These are phyloP conservation scores for Cephus rjabovi DNA, from an alignment of 2,888 invertebrate genomes.

Conservation along the genomic window DNA sequence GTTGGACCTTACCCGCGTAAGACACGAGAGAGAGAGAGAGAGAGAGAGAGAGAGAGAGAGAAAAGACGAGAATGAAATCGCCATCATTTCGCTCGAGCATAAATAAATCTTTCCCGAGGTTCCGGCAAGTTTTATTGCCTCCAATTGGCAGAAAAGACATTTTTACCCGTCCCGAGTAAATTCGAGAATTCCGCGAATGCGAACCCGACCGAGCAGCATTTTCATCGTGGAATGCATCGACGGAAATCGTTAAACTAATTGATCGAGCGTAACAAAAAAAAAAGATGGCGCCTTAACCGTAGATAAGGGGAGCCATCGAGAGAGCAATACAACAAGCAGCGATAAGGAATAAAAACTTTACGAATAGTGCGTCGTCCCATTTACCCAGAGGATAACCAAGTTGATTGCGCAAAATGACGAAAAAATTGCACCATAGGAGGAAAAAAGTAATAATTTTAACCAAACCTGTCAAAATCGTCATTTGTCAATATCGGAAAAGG, in stretches of 20 bases:
- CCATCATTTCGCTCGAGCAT: not conserved
- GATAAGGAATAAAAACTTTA: not conserved
- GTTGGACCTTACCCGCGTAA: not conserved
- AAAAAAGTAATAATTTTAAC: too few species aligned
- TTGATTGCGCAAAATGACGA: not conserved
- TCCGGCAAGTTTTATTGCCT: not conserved
- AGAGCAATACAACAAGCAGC: not conserved
- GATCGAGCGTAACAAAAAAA: not conserved
- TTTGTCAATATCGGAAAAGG: not conserved
- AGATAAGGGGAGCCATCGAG: not conserved
- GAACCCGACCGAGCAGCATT: not conserved
- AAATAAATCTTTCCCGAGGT: not conserved
- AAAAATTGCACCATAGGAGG: not conserved
- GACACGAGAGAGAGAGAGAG: not conserved
- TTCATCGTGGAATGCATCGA: not conserved
- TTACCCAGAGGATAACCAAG: not conserved
- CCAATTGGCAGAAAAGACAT: not conserved
- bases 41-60: too few species aligned
- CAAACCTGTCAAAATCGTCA: too few species aligned
- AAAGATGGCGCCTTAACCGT: not conserved
- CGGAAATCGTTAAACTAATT: not conserved
- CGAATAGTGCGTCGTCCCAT: not conserved
- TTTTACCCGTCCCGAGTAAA: not conserved
- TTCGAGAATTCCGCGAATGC: not conserved
- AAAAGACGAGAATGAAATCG: not conserved